Evolutionary conservation across 2,113 vertebrate species (phyloP).

Genomic region (Siniperca knerii): DNA sequence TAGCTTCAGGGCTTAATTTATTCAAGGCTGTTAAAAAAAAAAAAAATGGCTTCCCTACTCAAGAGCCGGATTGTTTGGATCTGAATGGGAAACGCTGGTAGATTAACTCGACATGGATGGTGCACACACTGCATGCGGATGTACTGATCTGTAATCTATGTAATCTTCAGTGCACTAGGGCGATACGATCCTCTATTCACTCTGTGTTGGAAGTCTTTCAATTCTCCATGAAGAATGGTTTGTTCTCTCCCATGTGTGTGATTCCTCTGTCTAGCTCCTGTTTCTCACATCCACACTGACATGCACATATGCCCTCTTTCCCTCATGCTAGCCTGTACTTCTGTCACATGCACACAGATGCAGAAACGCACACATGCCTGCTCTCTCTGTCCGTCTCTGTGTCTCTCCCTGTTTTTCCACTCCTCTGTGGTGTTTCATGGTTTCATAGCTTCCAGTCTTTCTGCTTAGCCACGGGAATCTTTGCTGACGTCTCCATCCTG

Average conservation of each 20-base stretch:
- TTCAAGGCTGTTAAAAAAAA: slow-evolving; percentile 42
- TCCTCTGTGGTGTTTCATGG: slow-evolving; percentile 4
- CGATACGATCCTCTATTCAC: slow-evolving; percentile 6
- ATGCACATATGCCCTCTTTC: slow-evolving; percentile 8
- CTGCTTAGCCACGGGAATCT: slow-evolving; percentile 50
- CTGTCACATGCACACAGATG: slow-evolving; percentile 15
- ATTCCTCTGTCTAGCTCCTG: slow-evolving; percentile 14
- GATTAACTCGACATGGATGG: slow-evolving; percentile 51
- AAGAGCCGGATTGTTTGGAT: slow-evolving; percentile 52
- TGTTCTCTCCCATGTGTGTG: slow-evolving; percentile 26
- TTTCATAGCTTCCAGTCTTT: slow-evolving; percentile 35
- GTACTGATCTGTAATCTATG: slow-evolving; percentile 60
- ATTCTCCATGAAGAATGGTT: background rate
- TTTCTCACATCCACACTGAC: slow-evolving; percentile 3
- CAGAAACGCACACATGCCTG: background rate
- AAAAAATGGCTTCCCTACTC: slow-evolving; percentile 26
- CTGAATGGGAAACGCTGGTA: slow-evolving; percentile 40
- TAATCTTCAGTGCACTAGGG: slow-evolving; percentile 43
- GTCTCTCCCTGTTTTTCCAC: background rate
- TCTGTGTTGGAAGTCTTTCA: slow-evolving; percentile 44
- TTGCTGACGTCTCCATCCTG: slow-evolving; percentile 53
- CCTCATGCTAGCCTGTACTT: background rate
- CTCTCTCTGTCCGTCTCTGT: background rate
- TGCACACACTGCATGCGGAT: slow-evolving; percentile 26
- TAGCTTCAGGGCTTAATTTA: slow-evolving; percentile 52